A percentile compares a stretch with the other conserved stretches of the same genome.
phyloP scores from a whole-genome alignment of 1,140 invertebrate species.

The Nomia melanderi region DNA sequence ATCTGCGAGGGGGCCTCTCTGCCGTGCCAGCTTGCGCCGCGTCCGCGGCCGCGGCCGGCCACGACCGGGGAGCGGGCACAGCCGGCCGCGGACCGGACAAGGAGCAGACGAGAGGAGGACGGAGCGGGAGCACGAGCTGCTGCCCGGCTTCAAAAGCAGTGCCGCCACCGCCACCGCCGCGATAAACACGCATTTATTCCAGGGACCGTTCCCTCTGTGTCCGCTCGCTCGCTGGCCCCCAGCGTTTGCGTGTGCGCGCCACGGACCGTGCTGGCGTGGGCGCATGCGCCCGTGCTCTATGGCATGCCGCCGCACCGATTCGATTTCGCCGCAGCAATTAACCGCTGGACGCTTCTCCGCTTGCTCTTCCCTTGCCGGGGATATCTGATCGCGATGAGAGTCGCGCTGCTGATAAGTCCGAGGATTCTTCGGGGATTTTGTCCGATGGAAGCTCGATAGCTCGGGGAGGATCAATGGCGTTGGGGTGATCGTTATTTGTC shows the following conservation, averaged over 20 bases:
- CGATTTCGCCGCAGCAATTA: constrained; percentile 43
- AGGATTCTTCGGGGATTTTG: too few species aligned
- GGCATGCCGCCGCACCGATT: constrained; percentile 33
- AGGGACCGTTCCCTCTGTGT: constrained; percentile 57
- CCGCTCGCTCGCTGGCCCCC: not conserved
- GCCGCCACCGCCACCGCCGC: constrained; percentile 71
- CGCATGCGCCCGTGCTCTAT: constrained; percentile 51
- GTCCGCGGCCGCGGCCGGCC: not conserved
- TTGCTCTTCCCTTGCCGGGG: constrained; percentile 9
- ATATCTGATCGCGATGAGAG: too few species aligned
- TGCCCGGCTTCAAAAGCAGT: constrained; percentile 71
- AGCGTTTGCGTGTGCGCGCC: not conserved
- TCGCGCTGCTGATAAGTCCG: too few species aligned
- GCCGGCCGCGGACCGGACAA: not conserved
- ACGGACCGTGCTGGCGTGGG: constrained; percentile 45
- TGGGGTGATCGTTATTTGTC: too few species aligned
- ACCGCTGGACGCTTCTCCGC: not conserved
- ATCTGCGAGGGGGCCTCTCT: constrained; percentile 57
- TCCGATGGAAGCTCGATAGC: too few species aligned
- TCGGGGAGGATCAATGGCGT: too few species aligned
- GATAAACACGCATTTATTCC: constrained; percentile 79
- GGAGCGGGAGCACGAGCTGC: constrained; percentile 56
- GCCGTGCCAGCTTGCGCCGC: too few species aligned
- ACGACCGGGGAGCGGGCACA: constrained; percentile 1
- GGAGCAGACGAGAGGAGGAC: constrained; percentile 1